phyloP scores from a whole-genome alignment of 1,140 invertebrate species.

The Pomacea maculata region DNA sequence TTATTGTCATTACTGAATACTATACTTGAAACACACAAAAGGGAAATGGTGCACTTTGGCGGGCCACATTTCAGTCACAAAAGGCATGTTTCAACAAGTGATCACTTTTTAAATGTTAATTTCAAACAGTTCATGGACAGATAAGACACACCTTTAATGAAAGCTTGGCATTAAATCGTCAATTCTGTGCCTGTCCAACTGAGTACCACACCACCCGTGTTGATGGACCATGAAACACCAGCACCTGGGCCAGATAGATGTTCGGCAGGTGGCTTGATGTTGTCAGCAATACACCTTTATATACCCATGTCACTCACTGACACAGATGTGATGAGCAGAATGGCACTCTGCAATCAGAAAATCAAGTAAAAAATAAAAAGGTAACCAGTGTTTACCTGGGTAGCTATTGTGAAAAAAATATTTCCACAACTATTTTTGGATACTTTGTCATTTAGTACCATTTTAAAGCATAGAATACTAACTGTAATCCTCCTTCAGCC shows the following conservation, averaged over 20 bases:
- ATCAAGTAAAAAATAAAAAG: neutral
- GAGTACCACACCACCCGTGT: conserved; percentile 52
- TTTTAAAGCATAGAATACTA: too few relatives aligned
- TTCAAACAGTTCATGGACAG: too few relatives aligned
- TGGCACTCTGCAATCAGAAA: conserved; percentile 12
- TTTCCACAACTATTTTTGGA: neutral
- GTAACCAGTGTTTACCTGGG: neutral
- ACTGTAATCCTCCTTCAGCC: too few relatives aligned
- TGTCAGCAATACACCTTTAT: conserved; percentile 62
- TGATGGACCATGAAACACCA: conserved; percentile 51
- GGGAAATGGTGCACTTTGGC: too few relatives aligned
- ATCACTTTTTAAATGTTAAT: too few relatives aligned
- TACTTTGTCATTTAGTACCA: neutral
- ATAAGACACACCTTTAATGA: conserved; percentile 46
- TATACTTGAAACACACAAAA: too few relatives aligned
- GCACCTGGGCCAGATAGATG: conserved; percentile 52
- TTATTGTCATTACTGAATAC: too few relatives aligned
- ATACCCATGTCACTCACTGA: conserved; percentile 47
- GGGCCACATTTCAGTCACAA: too few relatives aligned
- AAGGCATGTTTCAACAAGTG: too few relatives aligned
- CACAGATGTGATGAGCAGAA: conserved; percentile 39
- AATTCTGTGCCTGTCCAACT: conserved; percentile 60
- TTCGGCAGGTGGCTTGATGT: conserved; percentile 58
- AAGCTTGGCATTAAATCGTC: conserved; percentile 56
- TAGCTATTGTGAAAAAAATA: neutral